A percentile compares a stretch with the other conserved stretches of the same genome.
These are phyloP conservation scores for Lagodon rhomboides DNA, from an alignment of 2,797 vertebrate genomes.

Conservation along the genomic window DNA sequence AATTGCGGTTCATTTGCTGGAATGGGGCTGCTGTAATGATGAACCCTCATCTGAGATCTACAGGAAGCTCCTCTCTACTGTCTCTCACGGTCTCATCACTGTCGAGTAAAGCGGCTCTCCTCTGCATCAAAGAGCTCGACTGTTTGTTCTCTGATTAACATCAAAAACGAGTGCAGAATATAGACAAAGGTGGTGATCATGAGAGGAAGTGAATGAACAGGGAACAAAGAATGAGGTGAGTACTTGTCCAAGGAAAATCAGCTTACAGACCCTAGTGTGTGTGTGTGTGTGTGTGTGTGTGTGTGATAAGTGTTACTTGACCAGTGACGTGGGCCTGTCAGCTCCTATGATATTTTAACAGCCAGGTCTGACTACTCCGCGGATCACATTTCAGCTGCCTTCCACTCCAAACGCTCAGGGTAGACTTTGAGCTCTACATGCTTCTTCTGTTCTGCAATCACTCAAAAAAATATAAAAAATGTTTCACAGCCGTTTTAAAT, in stretches of 20 bases:
- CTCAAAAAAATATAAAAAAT: conserved; percentile 24
- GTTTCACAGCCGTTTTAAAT: conserved; percentile 43
- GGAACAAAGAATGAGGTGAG: conserved; percentile 45
- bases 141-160: conserved; percentile 80
- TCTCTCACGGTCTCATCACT: conserved; percentile 67
- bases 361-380: conserved; percentile 22
- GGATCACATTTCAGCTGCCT: conserved; percentile 62
- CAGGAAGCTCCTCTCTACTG: conserved; percentile 68
- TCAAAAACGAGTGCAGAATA: conserved; percentile 55
- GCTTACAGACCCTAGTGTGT: conserved; percentile 7
- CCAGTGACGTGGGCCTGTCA: conserved; percentile 57
- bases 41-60: conserved; percentile 73
- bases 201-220: conserved; percentile 44
- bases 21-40: conserved; percentile 78
- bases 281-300: conserved; percentile 2
- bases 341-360: conserved; percentile 52
- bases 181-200: conserved; percentile 45
- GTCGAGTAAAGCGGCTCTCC: conserved; percentile 43
- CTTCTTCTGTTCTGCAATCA: conserved; percentile 17
- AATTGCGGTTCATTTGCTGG: conserved; percentile 83
- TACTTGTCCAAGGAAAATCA: conserved; percentile 44
- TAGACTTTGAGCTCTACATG: conserved; percentile 19
- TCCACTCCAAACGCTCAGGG: conserved; percentile 32
- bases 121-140: conserved; percentile 17
- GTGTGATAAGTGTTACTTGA: conserved; percentile 42